Evolutionary conservation across 2,888 invertebrate genomes (phyloP).

Genomic region (Allacma fusca): DNA sequence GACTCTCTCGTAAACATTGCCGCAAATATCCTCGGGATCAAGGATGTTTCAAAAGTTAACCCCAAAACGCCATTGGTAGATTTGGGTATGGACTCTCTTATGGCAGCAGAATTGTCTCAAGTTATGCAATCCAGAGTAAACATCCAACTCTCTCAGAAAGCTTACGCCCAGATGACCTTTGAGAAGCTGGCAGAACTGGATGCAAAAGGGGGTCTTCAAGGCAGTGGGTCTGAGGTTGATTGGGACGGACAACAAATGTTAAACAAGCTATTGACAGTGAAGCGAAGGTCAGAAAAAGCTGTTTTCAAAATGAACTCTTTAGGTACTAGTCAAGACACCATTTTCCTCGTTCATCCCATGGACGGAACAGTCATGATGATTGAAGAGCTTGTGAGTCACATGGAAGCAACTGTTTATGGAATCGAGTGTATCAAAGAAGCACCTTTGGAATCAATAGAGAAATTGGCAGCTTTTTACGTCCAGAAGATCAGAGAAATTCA

Average conservation of each 20-base stretch:
- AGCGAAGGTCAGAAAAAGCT: constrained; percentile 61
- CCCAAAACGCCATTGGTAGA: constrained; percentile 76
- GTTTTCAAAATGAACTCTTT: constrained; percentile 71
- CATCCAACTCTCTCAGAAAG: constrained; percentile 83
- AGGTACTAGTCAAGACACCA: constrained; percentile 59
- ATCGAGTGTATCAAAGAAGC: constrained; percentile 83
- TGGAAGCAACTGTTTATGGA: constrained; percentile 82
- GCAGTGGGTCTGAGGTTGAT: too few relatives aligned
- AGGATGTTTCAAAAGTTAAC: constrained; percentile 81
- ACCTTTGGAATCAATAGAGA: constrained; percentile 75
- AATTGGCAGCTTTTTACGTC: constrained; percentile 78
- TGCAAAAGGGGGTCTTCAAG: too few relatives aligned
- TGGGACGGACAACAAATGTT: too few relatives aligned
- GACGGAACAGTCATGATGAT: constrained; percentile 83
- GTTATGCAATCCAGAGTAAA: constrained; percentile 89
- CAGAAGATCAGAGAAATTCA: neutral
- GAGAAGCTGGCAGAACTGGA: constrained; percentile 70
- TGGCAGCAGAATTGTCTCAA: constrained; percentile 96
- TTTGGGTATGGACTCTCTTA: constrained; percentile 95
- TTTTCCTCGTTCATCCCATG: constrained; percentile 79
- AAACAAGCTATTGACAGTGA: too few relatives aligned
- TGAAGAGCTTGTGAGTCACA: constrained; percentile 74
- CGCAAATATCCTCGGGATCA: constrained; percentile 75
- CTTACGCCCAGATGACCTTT: constrained; percentile 82
- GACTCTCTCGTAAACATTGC: constrained; percentile 72